These are phyloP conservation scores for Telmatherina bonti DNA, from an alignment of 2,797 vertebrate genomes.

Conservation along the genomic window DNA sequence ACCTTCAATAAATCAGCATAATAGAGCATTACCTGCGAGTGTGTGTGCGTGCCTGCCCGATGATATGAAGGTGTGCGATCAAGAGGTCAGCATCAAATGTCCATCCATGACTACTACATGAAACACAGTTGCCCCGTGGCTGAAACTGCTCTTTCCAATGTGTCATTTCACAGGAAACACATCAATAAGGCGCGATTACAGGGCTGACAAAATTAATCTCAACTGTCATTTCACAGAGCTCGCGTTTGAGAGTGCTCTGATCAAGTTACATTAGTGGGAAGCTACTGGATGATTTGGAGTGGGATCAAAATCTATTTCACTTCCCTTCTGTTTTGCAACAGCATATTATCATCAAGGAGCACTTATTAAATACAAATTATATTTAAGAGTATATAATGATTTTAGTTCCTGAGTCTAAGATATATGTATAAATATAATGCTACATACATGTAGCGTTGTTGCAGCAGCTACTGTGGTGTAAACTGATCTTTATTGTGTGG, in stretches of 20 bases:
- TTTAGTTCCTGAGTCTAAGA: constrained; percentile 41
- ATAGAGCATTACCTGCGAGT: constrained; percentile 71
- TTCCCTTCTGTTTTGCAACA: constrained; percentile 71
- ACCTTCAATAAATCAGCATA: constrained; percentile 80
- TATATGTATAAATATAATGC: constrained; percentile 26
- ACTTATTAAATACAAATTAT: constrained; percentile 58
- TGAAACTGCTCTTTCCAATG: constrained; percentile 75
- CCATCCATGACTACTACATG: constrained; percentile 59
- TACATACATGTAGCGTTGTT: constrained; percentile 28
- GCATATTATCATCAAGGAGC: constrained; percentile 58
- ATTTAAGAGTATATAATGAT: constrained; percentile 62
- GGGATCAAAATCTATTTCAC: constrained; percentile 75
- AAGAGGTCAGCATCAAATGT: constrained; percentile 67
- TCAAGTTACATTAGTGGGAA: constrained; percentile 78
- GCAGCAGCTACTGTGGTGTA: constrained; percentile 12
- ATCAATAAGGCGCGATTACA: constrained; percentile 83
- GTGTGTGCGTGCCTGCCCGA: constrained; percentile 51
- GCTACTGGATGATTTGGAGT: constrained; percentile 75
- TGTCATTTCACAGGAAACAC: constrained; percentile 80
- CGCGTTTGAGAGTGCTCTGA: constrained; percentile 76
- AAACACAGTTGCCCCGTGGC: constrained; percentile 72
- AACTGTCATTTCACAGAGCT: constrained; percentile 77
- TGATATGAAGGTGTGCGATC: constrained; percentile 56
- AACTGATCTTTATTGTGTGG: constrained; percentile 3
- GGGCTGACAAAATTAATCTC: constrained; percentile 82